phyloP scores from a whole-genome alignment of 2,888 invertebrate genomes.

The Pogonocherus hispidulus region DNA sequence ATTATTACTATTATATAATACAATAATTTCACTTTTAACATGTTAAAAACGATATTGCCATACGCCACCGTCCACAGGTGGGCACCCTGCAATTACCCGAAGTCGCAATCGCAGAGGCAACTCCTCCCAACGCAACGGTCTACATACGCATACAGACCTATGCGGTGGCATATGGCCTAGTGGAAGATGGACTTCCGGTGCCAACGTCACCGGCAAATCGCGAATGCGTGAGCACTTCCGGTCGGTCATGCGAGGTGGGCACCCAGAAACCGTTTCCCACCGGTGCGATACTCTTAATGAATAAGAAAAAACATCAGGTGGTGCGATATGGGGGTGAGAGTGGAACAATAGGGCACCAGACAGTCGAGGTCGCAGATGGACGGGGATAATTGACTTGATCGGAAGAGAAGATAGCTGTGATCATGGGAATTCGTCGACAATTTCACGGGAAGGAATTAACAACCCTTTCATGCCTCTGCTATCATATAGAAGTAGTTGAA shows the following conservation, averaged over 20 bases:
- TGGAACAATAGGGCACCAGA: slow-evolving; percentile 31
- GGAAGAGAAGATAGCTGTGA: neutral
- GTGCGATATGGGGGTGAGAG: slow-evolving; percentile 41
- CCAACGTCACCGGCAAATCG: slow-evolving; percentile 58
- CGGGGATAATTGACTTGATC: slow-evolving; percentile 7
- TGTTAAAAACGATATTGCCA: too few relatives aligned
- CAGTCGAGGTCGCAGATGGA: slow-evolving; percentile 22
- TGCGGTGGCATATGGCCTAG: slow-evolving; percentile 61
- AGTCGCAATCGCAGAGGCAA: neutral
- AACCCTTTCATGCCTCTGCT: too few relatives aligned
- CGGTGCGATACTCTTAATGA: slow-evolving; percentile 60
- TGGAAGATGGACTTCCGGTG: slow-evolving; percentile 61
- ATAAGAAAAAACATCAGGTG: slow-evolving; percentile 57
- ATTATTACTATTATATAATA: too few relatives aligned
- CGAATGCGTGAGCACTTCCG: slow-evolving; percentile 62
- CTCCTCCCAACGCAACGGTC: slow-evolving; percentile 26
- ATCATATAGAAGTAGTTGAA: too few relatives aligned
- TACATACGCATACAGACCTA: slow-evolving; percentile 33
- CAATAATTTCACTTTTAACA: too few relatives aligned
- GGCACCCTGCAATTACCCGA: neutral
- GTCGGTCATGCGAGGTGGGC: slow-evolving; percentile 63
- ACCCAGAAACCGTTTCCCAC: slow-evolving; percentile 53
- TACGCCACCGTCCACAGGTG: slow-evolving; percentile 22
- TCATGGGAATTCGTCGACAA: slow-evolving; percentile 21
- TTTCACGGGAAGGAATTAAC: too few relatives aligned